These are phyloP conservation scores for Oncorhynchus clarkii DNA, from an alignment of 2,113 vertebrate species.

Conservation along the genomic window DNA sequence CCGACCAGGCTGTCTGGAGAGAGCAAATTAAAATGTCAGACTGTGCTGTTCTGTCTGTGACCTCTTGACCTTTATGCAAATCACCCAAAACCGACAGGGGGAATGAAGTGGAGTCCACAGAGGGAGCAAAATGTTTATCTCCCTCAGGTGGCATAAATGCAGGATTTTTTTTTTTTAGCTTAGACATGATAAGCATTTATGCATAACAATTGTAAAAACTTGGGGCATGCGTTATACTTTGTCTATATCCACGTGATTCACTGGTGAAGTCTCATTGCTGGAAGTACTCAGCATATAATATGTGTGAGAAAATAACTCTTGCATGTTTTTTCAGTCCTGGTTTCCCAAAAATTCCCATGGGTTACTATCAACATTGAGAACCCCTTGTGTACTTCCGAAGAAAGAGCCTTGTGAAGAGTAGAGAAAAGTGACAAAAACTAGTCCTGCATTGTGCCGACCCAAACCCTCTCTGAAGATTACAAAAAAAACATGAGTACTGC, in stretches of 20 bases:
- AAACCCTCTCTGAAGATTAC: too few relatives aligned
- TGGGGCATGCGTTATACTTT: constrained; percentile 35
- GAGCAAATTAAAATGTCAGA: constrained; percentile 67
- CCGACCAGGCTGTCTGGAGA: constrained; percentile 39
- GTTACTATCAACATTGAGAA: too few relatives aligned
- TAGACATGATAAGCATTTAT: constrained; percentile 44
- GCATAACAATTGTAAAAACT: constrained; percentile 19
- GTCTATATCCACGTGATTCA: constrained; percentile 20
- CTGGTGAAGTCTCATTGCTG: too few relatives aligned
- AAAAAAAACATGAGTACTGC: too few relatives aligned
- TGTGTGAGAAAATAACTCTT: background rate
- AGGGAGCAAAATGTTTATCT: constrained; percentile 46
- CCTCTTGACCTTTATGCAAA: constrained; percentile 64
- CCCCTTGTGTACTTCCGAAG: too few relatives aligned
- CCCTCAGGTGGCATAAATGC: constrained; percentile 38
- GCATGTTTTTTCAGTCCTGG: too few relatives aligned
- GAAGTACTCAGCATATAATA: constrained; percentile 7
- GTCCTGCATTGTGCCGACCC: too few relatives aligned
- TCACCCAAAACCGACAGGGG: constrained; percentile 39
- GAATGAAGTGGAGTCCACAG: constrained; percentile 29
- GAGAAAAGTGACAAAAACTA: too few relatives aligned
- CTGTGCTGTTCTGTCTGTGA: constrained; percentile 49
- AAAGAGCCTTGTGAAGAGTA: too few relatives aligned
- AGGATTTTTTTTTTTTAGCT: constrained; percentile 31
- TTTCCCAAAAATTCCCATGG: too few relatives aligned